Evolutionary conservation across 1,140 invertebrate species (phyloP).

Genomic region (Caerostris extrusa): DNA sequence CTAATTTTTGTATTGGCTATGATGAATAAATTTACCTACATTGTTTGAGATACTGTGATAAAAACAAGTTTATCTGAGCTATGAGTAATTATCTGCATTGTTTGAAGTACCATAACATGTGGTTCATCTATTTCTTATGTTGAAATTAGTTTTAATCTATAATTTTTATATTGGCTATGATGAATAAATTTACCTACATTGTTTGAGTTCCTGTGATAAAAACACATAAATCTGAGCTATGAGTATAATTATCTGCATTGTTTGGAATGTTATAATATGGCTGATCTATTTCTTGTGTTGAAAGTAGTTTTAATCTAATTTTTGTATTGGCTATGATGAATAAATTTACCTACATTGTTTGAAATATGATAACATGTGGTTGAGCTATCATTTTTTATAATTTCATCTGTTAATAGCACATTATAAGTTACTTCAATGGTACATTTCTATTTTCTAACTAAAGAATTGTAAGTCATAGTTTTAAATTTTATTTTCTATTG

Average conservation of each 20-base stretch:
- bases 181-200: constrained; percentile 63
- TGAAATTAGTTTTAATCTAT: not conserved
- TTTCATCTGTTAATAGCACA: too few relatives aligned
- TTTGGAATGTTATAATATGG: not conserved
- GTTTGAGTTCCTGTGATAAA: constrained; percentile 20
- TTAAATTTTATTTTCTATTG: too few relatives aligned
- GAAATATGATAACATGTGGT: constrained; percentile 10
- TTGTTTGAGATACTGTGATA: constrained; percentile 46
- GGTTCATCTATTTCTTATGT: not conserved
- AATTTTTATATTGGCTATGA: not conserved
- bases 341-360: constrained; percentile 64
- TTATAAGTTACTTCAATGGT: too few relatives aligned
- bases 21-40: constrained; percentile 61
- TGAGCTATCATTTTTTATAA: not conserved
- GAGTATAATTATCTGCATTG: not conserved
- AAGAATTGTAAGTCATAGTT: too few relatives aligned
- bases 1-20: not conserved
- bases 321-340: constrained; percentile 21
- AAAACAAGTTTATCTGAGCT: not conserved
- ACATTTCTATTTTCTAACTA: too few relatives aligned
- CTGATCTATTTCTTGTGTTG: not conserved
- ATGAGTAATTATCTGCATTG: not conserved
- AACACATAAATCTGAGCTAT: not conserved
- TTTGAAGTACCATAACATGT: not conserved
- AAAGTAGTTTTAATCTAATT: not conserved